These are phyloP conservation scores for Ectemnius cavifrons DNA, from an alignment of 2,888 invertebrate species.

Conservation along the genomic window DNA sequence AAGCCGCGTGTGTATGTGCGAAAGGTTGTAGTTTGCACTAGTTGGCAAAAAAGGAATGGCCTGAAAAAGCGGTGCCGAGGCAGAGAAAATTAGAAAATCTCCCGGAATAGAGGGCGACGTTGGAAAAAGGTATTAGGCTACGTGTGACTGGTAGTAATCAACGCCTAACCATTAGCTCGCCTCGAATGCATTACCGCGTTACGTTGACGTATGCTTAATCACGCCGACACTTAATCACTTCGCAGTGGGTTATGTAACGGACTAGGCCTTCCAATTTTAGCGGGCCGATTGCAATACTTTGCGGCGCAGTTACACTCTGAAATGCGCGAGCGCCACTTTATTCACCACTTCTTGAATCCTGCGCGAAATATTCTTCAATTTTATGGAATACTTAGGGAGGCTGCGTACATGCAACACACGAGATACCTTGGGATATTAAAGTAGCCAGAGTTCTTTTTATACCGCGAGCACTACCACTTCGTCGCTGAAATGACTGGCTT, in stretches of 20 bases:
- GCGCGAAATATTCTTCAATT: too few relatives aligned
- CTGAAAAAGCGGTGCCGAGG: neutral
- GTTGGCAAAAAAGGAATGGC: neutral
- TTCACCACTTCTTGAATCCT: too few relatives aligned
- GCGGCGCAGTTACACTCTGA: too few relatives aligned
- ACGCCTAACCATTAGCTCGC: constrained; percentile 4
- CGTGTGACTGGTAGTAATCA: constrained; percentile 4
- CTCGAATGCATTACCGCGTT: constrained; percentile 1
- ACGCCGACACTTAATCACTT: neutral
- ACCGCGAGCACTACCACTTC: too few relatives aligned
- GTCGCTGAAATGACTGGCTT: too few relatives aligned
- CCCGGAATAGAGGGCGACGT: neutral
- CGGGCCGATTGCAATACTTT: too few relatives aligned
- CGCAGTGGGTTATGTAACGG: neutral
- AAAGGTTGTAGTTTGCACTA: constrained; percentile 3
- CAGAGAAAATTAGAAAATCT: neutral
- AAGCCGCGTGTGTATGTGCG: neutral
- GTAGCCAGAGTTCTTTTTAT: too few relatives aligned
- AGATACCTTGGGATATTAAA: too few relatives aligned
- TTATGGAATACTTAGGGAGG: too few relatives aligned
- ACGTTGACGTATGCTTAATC: neutral
- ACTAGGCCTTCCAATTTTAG: too few relatives aligned
- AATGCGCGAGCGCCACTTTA: too few relatives aligned
- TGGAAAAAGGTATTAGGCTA: neutral
- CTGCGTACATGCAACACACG: too few relatives aligned